Base-by-base conservation (phyloP, 2,797 vertebrate species). In the Podarcis lilfordi region DNA sequence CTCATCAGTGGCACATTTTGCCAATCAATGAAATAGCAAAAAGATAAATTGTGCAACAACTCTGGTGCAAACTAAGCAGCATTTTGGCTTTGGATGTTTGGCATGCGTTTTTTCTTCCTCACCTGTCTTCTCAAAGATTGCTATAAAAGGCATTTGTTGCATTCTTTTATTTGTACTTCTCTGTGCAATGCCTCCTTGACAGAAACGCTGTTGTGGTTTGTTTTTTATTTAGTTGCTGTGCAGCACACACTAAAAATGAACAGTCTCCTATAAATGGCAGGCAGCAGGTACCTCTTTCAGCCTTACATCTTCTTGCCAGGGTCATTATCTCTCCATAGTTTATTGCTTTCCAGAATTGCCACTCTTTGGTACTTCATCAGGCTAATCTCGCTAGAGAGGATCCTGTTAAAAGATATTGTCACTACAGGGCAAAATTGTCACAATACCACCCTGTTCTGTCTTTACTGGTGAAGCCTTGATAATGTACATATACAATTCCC, bases 201-300 rank as follows among this genome's bases (percentile, higher is more conserved):
- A 94, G 91, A 87, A 90, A 91, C 84, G 92, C 93, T 92, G 91
- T 86, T 84, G 76, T 40, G 50, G 92, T 95, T 95, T 95, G 83
- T 83, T 91, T 94, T 95, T 92, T 93, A 88, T 84, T 76, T 80
- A 89, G 80, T 78, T 82, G 59, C 0, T 88, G 78, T 29, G 80
- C 59, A 50, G n/a, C 82, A 71, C 50, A 88, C 27, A 81, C 55
- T 90, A 88, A 86, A 61, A 94, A 94, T 85, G 64, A 93, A 82
- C 82, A 72, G 43, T 88, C 91, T 89, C 45, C 85, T 91, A 86
- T 68, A 81, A 81, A 74, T 87, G 82, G 89, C 85, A 93, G 88
- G 87, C 82, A 82, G 79, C 84, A 80, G 81, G 35, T 88, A 50
- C 43, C 59, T 89, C 77, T 79, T 91, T 87, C 82, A 93, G 86